These are phyloP conservation scores for Lapara coniferarum DNA, from an alignment of 2,888 invertebrate genomes.

Conservation along the genomic window DNA sequence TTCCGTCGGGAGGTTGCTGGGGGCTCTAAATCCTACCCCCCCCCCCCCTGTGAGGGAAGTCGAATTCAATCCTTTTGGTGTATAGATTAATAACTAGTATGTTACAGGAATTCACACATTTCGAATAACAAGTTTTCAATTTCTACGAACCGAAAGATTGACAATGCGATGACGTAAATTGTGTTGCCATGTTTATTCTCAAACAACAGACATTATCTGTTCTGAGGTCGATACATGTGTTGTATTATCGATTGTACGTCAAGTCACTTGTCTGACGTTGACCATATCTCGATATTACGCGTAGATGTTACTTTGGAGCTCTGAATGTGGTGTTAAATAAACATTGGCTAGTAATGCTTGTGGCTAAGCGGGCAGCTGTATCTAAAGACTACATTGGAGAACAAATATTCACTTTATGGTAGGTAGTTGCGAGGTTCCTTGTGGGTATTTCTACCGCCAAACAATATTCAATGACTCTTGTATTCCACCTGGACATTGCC, in stretches of 20 bases:
- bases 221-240: neutral
- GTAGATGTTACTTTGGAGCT: no score
- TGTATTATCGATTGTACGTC: neutral
- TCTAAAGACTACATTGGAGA: no score
- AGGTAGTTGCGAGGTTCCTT: no score
- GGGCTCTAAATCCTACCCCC: constrained; percentile 4
- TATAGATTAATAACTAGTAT: neutral
- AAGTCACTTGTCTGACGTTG: neutral
- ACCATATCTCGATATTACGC: neutral
- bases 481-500: no score
- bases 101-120: neutral
- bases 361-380: no score
- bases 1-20: constrained; percentile 4
- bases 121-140: neutral
- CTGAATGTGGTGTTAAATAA: no score
- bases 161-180: neutral
- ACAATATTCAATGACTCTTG: no score
- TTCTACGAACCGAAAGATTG: neutral
- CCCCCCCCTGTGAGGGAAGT: neutral
- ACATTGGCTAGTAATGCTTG: no score
- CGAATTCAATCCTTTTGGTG: neutral
- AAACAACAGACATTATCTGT: neutral
- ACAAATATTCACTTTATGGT: no score
- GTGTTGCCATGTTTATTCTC: constrained; percentile 2
- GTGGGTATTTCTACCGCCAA: no score